phyloP scores from a whole-genome alignment of 1,140 invertebrate genomes.

The Drosophila navojoa region DNA sequence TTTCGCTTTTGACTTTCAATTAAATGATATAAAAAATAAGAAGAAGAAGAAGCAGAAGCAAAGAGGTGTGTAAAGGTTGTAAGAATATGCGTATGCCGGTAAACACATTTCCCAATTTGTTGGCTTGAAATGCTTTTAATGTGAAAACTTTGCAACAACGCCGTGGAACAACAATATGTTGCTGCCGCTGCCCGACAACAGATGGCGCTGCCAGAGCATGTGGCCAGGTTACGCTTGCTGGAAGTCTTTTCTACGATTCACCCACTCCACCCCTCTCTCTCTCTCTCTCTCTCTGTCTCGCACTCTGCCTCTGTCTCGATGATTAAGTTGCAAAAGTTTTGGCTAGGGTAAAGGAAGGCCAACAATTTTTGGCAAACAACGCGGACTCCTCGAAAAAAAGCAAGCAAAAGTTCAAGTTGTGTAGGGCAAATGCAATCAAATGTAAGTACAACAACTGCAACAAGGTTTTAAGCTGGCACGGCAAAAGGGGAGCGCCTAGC shows the following conservation, averaged over 20 bases:
- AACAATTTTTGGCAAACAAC: conserved; percentile 50
- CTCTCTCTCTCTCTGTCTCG: not conserved
- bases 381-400: conserved; percentile 17
- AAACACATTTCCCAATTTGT: conserved; percentile 78
- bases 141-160: conserved; percentile 67
- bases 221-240: not conserved
- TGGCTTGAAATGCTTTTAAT: conserved; percentile 75
- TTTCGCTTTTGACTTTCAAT: conserved; percentile 31
- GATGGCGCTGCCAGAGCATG: conserved; percentile 12
- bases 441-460: conserved; percentile 59
- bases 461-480: conserved; percentile 10
- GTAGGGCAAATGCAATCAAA: conserved; percentile 71
- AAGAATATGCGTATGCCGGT: conserved; percentile 46
- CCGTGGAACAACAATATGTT: conserved; percentile 59
- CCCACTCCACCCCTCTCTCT: conserved; percentile 10
- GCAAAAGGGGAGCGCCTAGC: not conserved
- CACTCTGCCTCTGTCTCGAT: conserved; percentile 22
- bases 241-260: not conserved
- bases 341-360: not conserved
- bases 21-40: conserved; percentile 13
- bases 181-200: conserved; percentile 39
- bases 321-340: conserved; percentile 74
- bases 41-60: no score
- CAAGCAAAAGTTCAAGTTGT: conserved; percentile 51
- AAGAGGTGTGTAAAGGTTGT: conserved; percentile 6